Conservation (phyloP, 2,797 vertebrate genomes). For the Cossypha polioptera region DNA sequence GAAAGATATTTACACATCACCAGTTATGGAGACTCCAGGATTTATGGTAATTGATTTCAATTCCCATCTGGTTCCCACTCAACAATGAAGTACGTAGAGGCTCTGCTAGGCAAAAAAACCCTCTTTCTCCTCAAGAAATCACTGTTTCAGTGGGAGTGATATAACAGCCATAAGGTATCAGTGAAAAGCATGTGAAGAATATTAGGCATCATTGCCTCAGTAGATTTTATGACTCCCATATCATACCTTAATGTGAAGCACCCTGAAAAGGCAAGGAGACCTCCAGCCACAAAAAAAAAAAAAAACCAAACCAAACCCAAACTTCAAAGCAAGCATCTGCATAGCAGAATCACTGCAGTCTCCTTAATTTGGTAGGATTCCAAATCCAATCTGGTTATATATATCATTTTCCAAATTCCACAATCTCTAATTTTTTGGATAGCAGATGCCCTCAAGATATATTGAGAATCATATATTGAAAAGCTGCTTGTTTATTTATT, state of each 20-base stretch:
- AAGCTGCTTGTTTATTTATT: slow-evolving; percentile 21
- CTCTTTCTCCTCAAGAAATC: slow-evolving; percentile 56
- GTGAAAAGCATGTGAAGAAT: slow-evolving; percentile 65
- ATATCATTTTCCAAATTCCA: slow-evolving; percentile 51
- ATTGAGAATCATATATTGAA: background rate
- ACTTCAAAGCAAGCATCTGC: slow-evolving; percentile 72
- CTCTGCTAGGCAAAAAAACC: slow-evolving; percentile 54
- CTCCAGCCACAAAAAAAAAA: slow-evolving; percentile 17
- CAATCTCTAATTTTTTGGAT: slow-evolving; percentile 50
- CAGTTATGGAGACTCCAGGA: slow-evolving; percentile 68
- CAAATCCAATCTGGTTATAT: slow-evolving; percentile 52
- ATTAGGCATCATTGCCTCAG: slow-evolving; percentile 52
- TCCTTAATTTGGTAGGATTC: slow-evolving; percentile 65
- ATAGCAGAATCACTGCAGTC: slow-evolving; percentile 62
- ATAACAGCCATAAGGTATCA: slow-evolving; percentile 59
- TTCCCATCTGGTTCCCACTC: slow-evolving; percentile 74
- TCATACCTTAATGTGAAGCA: slow-evolving; percentile 58
- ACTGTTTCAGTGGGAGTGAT: slow-evolving; percentile 42
- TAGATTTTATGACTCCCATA: slow-evolving; percentile 54
- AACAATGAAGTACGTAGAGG: slow-evolving; percentile 59
- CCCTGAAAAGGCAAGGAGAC: slow-evolving; percentile 43
- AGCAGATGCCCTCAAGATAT: slow-evolving; percentile 40
- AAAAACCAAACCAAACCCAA: background rate
- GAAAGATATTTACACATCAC: slow-evolving; percentile 75
- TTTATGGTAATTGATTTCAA: slow-evolving; percentile 75